Base-by-base conservation (phyloP, 1,140 invertebrate species). In the Ooceraea biroi region DNA sequence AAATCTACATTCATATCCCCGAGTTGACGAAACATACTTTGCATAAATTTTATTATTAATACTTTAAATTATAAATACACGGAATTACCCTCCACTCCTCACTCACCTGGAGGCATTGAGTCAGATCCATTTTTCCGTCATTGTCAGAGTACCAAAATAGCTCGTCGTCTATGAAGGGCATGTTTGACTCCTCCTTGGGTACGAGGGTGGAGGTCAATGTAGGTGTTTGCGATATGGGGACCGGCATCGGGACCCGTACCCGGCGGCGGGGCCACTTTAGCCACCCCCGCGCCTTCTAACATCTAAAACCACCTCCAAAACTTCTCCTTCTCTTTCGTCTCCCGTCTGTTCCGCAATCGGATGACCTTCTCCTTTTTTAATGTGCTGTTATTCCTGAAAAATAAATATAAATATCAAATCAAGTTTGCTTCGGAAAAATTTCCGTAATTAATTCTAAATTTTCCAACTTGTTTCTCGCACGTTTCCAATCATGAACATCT, bases 151-250 rank as follows among this genome's bases (percentile, higher is more conserved):
- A 97, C 98, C 97, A 98, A 88, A 98, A 96, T 88, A 97, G 94
- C 92, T 98, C 97, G 95, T 98, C 98, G 95, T 98, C 97, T 95
- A 98, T 98, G 96, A 98, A 98, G 95, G 98, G 97, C 98, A 98
- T 98, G 95, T 91, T 95, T 90, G 92, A 93, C 91, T 94, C 94
- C 92, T 94, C 94, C 91, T 94, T 94, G 91, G 93, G 93, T 84
- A 94, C 93, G 80, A 94, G 92, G 91, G 92, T 94, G 90, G 94
- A 94, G 89, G 92, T 93, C 52, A 94, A 91, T 85, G 94, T 93
- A 57, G 92, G 93, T 82, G 93, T 93, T 85, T 94, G 94, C 76
- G 93, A 94, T 94, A 94, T 92, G 89, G 93, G 94, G 94, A 94
- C 94, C 94, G 92, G 94, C 93, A 94, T 94, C 89, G 91, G 93